Base-by-base conservation (phyloP, 2,113 vertebrate genomes). In the Tragelaphus strepsiceros region DNA sequence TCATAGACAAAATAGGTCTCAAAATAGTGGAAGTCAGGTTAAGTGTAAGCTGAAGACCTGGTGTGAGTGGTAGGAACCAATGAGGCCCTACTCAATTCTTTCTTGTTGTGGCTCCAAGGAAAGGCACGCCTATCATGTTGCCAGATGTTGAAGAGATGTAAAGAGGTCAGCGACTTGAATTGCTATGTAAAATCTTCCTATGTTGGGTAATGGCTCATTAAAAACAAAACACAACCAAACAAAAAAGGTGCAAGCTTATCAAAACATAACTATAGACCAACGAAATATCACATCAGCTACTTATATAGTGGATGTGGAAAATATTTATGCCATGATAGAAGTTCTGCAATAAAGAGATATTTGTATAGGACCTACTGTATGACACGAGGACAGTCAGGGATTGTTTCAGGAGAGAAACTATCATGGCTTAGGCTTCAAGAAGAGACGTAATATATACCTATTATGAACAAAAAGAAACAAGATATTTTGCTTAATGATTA, bases 381-480 rank as follows among this genome's bases (percentile, higher is more conserved):
- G 12, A 77, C 6, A 15, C 71, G 24, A 26, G 35, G 71, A 43
- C 11, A 7, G 13, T 77, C 71, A 77, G 22, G 39, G 71, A 77
- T 43, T 43, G 11, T 77, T 77, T 77, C 39, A 77, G 39, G 71
- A 77, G 71, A 43, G 22, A 77, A 24, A 7, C 22, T 2, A 43
- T 43, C 22, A 26, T 43, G 71, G 12, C 12, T 43, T 77, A 43
- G 22, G 12, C 35, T 43, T 77, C 39, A 77, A 77, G 71, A 43
- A 0, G 6, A 77, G 22, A 4, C 7, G 6, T 24, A 43, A 35
- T 26, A 1, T 77, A 7, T 43, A 22, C 15, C 12, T 43, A 43
- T 77, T 15, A 26, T 43, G 39, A 89, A 89, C 8, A n/a, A 1
- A 43, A 30, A 91, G 32, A 17, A 83, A 56, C 5, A 64, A 49